Conservation (phyloP, 2,113 vertebrate genomes). For the Dipodomys ordii region DNA sequence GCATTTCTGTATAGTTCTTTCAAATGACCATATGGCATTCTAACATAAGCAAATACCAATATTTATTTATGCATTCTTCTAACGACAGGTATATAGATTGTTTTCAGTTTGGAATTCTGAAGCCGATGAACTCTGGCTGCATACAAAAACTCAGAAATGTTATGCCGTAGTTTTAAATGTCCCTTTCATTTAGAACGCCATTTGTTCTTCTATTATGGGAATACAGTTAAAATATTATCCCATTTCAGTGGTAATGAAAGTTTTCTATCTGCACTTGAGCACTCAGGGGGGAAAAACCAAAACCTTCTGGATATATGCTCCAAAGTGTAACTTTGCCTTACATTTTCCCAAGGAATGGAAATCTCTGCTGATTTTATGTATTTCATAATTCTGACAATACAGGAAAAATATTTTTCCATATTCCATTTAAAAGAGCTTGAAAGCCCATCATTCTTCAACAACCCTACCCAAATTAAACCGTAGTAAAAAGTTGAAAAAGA, state of each 20-base stretch:
- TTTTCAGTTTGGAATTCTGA: neutral
- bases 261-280: neutral
- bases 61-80: neutral
- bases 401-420: neutral
- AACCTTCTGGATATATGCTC: neutral
- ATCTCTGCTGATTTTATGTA: slow-evolving; percentile 35
- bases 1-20: neutral
- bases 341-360: slow-evolving; percentile 15
- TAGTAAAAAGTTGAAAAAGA: slow-evolving; percentile 25
- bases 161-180: neutral
- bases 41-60: neutral
- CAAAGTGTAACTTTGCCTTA: neutral
- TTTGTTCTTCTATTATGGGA: neutral
- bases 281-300: neutral
- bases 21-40: neutral
- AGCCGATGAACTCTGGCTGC: neutral
- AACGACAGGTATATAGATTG: neutral
- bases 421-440: slow-evolving; percentile 1
- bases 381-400: slow-evolving; percentile 30
- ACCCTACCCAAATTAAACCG: slow-evolving; percentile 58
- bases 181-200: slow-evolving; percentile 20
- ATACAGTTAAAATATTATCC: slow-evolving; percentile 21
- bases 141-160: neutral
- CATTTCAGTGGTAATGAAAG: neutral
- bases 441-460: neutral